A percentile compares a stretch with the other conserved stretches of the same genome.
Conservation (phyloP, 2,797 vertebrate genomes). For the Smutsia gigantea region DNA sequence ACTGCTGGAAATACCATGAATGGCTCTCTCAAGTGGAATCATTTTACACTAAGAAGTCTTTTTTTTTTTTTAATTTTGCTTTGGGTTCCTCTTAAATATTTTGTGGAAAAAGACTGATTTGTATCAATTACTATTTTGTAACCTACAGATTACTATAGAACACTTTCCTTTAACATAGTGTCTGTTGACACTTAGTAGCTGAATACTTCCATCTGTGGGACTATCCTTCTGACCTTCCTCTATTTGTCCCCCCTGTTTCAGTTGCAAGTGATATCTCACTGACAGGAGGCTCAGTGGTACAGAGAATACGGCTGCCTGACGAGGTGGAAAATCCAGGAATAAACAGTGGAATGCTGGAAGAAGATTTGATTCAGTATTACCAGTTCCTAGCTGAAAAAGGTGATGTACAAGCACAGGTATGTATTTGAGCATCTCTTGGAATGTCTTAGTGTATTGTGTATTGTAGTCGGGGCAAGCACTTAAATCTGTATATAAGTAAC, state of each 20-base stretch:
- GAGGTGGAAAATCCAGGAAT: slow-evolving; percentile 98
- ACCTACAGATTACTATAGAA: background rate
- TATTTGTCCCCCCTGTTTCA: slow-evolving; percentile 63
- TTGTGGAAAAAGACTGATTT: background rate
- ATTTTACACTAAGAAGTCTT: background rate
- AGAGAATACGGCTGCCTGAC: slow-evolving; percentile 96
- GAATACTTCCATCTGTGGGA: background rate
- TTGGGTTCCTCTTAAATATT: slow-evolving; percentile 11
- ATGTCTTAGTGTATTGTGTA: background rate
- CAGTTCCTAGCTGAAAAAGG: slow-evolving; percentile 99
- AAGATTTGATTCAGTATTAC: slow-evolving; percentile 99
- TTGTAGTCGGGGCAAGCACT: background rate
- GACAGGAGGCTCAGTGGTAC: slow-evolving; percentile 96
- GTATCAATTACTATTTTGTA: background rate
- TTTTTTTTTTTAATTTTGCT: slow-evolving; percentile 8
- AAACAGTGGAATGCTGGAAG: slow-evolving; percentile 97
- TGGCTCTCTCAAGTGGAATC: background rate
- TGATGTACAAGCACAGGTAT: slow-evolving; percentile 98
- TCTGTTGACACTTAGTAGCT: background rate
- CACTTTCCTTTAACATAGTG: background rate
- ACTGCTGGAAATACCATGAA: slow-evolving; percentile 2
- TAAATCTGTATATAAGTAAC: background rate
- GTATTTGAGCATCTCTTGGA: background rate
- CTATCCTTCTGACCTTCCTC: background rate
- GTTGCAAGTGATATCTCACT: slow-evolving; percentile 97